Evolutionary conservation across 2,113 vertebrate genomes (phyloP).

Genomic region (Epinephelus fuscoguttatus): DNA sequence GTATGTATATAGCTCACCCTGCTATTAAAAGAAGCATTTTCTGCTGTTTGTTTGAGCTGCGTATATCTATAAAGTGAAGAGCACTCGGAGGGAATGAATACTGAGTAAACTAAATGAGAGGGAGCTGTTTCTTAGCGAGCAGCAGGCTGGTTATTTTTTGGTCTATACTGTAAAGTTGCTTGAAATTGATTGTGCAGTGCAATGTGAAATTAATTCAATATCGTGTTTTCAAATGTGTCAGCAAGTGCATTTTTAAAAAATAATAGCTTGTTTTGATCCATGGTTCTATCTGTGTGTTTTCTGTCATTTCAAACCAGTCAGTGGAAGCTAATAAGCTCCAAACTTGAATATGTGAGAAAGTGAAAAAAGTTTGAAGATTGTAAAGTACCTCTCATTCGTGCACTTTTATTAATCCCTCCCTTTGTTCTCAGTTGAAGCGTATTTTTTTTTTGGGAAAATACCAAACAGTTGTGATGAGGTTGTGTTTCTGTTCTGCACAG

Average conservation of each 20-base stretch:
- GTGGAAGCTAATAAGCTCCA: slow-evolving; percentile 30
- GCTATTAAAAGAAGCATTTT: slow-evolving; percentile 54
- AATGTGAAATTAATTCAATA: slow-evolving; percentile 65
- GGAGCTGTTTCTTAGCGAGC: not conserved
- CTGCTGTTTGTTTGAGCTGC: slow-evolving; percentile 35
- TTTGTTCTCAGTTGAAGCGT: slow-evolving; percentile 24
- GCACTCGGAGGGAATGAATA: slow-evolving; percentile 34
- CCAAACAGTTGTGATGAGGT: slow-evolving; percentile 23
- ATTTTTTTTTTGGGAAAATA: not conserved
- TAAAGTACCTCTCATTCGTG: slow-evolving; percentile 34
- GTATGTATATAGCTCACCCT: slow-evolving; percentile 48
- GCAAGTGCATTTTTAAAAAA: slow-evolving; percentile 28
- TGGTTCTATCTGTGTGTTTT: slow-evolving; percentile 39
- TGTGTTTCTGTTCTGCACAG: slow-evolving; percentile 34
- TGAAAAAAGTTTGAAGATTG: not conserved
- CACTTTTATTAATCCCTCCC: slow-evolving; percentile 30
- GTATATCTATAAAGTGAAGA: slow-evolving; percentile 40
- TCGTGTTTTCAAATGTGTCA: slow-evolving; percentile 66
- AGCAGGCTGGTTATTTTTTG: slow-evolving; percentile 23
- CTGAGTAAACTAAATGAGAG: slow-evolving; percentile 35
- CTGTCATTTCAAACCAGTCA: slow-evolving; percentile 41
- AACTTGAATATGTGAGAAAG: slow-evolving; percentile 25
- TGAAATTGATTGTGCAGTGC: slow-evolving; percentile 66
- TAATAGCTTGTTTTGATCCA: slow-evolving; percentile 41
- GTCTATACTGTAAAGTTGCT: slow-evolving; percentile 64